Conservation (phyloP, 2,113 vertebrate genomes). For the Corynorhinus townsendii region DNA sequence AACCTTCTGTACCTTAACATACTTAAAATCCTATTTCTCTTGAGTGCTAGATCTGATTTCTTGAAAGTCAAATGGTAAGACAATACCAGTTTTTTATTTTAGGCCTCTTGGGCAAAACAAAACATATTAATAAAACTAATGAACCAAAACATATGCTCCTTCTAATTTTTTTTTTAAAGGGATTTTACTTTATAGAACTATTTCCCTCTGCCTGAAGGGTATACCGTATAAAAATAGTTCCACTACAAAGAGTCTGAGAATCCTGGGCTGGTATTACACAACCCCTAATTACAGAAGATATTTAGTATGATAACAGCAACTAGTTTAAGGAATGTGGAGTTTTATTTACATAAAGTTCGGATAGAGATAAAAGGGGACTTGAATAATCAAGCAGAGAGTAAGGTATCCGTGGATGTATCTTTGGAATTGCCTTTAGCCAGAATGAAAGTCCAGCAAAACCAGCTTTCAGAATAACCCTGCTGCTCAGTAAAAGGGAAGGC, state of each 20-base stretch:
- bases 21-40: not conserved
- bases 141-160: conserved; percentile 28
- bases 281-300: conserved; percentile 49
- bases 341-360: conserved; percentile 57
- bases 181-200: conserved; percentile 37
- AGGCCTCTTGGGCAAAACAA: conserved; percentile 26
- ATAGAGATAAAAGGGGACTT: conserved; percentile 53
- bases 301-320: conserved; percentile 54
- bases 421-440: conserved; percentile 20
- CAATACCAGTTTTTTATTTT: conserved; percentile 12
- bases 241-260: conserved; percentile 30
- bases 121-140: conserved; percentile 18
- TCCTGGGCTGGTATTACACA: conserved; percentile 41
- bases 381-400: not conserved
- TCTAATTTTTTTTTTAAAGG: not conserved
- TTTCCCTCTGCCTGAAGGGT: conserved; percentile 14
- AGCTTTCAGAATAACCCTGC: conserved; percentile 41
- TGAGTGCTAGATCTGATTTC: not conserved
- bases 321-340: conserved; percentile 47
- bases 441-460: conserved; percentile 52
- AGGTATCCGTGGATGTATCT: not conserved
- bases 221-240: conserved; percentile 50
- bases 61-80: conserved; percentile 37
- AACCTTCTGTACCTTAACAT: not conserved
- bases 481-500: not conserved